These are phyloP conservation scores for Hydractinia symbiolongicarpus DNA, from an alignment of 30 jellyfish, hydroid and myxozoan genomes.

Conservation along the genomic window DNA sequence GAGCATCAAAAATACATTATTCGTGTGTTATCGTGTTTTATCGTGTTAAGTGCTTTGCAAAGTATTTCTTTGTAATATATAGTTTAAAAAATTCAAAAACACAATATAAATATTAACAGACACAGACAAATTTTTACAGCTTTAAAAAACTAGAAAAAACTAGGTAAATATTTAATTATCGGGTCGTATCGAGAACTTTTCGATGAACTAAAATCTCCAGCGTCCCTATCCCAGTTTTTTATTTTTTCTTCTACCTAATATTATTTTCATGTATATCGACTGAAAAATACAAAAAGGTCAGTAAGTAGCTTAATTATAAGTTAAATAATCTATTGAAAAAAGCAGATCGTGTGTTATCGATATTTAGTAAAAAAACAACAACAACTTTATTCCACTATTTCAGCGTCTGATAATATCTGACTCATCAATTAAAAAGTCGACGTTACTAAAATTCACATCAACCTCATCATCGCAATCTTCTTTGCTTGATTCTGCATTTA, in stretches of 20 bases:
- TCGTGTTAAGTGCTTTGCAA: background rate
- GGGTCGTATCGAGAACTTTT: conserved; percentile 6
- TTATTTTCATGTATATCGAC: background rate
- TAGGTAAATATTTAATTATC: background rate
- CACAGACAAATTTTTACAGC: background rate
- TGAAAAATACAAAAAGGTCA: too few relatives aligned
- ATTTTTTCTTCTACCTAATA: background rate
- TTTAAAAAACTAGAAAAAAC: background rate
- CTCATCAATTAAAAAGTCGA: conserved; percentile 12
- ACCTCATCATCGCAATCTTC: background rate
- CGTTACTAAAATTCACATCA: background rate
- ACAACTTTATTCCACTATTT: background rate
- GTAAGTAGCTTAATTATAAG: background rate
- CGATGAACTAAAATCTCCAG: background rate
- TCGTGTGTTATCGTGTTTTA: conserved; percentile 19
- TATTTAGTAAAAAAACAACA: background rate
- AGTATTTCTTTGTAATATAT: background rate
- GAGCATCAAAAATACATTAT: background rate
- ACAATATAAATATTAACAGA: background rate
- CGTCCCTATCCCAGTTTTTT: background rate
- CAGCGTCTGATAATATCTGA: background rate
- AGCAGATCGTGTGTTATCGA: background rate
- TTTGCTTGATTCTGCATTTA: conserved; percentile 15
- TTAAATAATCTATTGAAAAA: too few relatives aligned
- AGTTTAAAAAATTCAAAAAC: background rate